Base-by-base conservation (phyloP, 2,113 vertebrate species). In the Pteronura brasiliensis region DNA sequence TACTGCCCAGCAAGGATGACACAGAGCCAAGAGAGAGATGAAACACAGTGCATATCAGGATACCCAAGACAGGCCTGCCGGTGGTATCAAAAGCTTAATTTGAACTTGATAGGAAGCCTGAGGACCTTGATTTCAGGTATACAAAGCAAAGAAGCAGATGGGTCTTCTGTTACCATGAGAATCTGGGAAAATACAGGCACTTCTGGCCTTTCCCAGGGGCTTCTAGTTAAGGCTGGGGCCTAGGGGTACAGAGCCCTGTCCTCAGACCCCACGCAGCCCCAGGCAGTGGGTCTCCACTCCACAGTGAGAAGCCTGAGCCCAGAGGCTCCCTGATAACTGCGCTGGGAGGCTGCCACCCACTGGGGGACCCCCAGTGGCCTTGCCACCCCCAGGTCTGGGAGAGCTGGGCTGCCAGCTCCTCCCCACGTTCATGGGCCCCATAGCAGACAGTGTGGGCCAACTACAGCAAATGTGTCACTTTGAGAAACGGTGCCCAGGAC, bases 21-120 rank as follows among this genome's bases (percentile, higher is more conserved):
- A 67, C 18, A 55, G 81, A 29, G 29, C 93, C 85, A 83, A 76
- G 95, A 95, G 39, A 42, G 57, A 81, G 65, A 72, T 39, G 7
- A 21, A 81, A 74, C n/a, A 13, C 14, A 34, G 13, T 9, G 25
- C 6, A 27, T 79, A 10, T 80, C 31, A 27, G 15, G 55, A 25
- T 17, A 14, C 49, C 57, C 5, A 5, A 3, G 44, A n/a, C 42
- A 44, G 59, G 18, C 76, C 61, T 90, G 2, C 42, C 14, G 52
- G 61, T n/a, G 3, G 2, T 47, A 21, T 44, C 36, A 63, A 17
- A 55, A 36, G n/a, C 77, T 76, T 47, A 27, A 76, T 34, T 20
- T 65, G 65, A 77, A 72, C 39, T 44, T 36, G 42, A 57, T 80
- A 1, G 63, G 47, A 55, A 55, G 42, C 63, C 29, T 44, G 34